phyloP scores from a whole-genome alignment of 2,888 invertebrate species.

The Galeruca laticollis region DNA sequence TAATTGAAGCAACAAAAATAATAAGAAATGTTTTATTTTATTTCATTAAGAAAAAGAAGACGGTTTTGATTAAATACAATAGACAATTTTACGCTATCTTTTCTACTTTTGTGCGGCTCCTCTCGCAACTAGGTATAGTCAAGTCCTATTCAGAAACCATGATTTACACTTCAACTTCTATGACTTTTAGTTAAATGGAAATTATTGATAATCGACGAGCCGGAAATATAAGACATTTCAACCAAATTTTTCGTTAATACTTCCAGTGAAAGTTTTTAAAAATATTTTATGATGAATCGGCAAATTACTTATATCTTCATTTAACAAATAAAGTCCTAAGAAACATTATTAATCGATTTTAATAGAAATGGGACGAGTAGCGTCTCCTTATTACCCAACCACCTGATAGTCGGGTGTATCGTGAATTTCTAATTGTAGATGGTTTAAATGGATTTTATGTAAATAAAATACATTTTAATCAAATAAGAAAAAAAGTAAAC shows the following conservation, averaged over 20 bases:
- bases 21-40: too few relatives aligned
- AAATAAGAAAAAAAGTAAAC: neutral
- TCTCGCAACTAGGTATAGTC: too few relatives aligned
- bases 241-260: neutral
- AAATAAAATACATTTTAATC: neutral
- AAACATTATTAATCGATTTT: neutral
- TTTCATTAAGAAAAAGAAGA: slow-evolving; percentile 9
- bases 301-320: too few relatives aligned
- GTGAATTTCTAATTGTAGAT: neutral
- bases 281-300: too few relatives aligned
- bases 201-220: neutral
- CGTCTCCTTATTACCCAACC: neutral
- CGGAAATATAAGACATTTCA: neutral
- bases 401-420: neutral
- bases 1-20: too few relatives aligned
- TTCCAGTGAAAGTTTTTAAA: neutral
- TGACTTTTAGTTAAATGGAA: neutral
- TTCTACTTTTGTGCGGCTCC: neutral
- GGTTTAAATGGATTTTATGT: neutral
- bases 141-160: too few relatives aligned
- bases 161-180: neutral
- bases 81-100: neutral
- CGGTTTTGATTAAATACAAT: slow-evolving; percentile 7
- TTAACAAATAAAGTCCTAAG: neutral
- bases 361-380: neutral